phyloP scores from a whole-genome alignment of 2,113 vertebrate species.

The Semnopithecus entellus region DNA sequence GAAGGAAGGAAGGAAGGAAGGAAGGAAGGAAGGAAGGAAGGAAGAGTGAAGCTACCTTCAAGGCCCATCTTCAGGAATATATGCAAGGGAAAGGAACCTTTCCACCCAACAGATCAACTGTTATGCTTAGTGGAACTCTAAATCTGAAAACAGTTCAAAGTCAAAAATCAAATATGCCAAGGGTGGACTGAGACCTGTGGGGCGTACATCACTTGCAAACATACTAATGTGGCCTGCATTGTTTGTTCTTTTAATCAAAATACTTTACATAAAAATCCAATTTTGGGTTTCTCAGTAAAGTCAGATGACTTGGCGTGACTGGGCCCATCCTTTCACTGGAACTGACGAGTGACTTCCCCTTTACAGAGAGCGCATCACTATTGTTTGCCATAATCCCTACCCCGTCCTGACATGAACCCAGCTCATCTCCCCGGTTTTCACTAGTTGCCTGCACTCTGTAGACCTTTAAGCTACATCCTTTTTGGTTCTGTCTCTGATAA shows the following conservation, averaged over 20 bases:
- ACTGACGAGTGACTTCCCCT: background rate
- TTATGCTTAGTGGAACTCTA: background rate
- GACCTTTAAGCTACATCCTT: background rate
- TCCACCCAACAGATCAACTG: background rate
- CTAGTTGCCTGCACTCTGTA: background rate
- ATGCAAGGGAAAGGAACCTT: background rate
- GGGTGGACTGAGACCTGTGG: background rate
- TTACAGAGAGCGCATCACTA: background rate
- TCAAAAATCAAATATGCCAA: background rate
- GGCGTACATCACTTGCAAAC: background rate
- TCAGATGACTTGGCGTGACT: background rate
- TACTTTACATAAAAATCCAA: slow-evolving; percentile 10
- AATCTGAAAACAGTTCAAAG: slow-evolving; percentile 32
- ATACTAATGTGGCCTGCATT: background rate
- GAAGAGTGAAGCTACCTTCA: background rate
- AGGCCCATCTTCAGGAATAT: background rate
- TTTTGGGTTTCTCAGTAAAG: background rate
- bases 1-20: rapidly evolving
- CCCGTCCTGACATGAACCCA: background rate
- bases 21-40: too few species aligned
- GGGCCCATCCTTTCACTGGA: background rate
- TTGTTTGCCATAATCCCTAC: background rate
- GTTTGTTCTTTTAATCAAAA: background rate
- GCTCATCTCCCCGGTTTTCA: background rate
- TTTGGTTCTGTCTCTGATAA: slow-evolving; percentile 33